A percentile compares a stretch with the other conserved stretches of the same genome.
phyloP scores from a whole-genome alignment of 2,888 invertebrate species.

The Choristoneura rosaceana region DNA sequence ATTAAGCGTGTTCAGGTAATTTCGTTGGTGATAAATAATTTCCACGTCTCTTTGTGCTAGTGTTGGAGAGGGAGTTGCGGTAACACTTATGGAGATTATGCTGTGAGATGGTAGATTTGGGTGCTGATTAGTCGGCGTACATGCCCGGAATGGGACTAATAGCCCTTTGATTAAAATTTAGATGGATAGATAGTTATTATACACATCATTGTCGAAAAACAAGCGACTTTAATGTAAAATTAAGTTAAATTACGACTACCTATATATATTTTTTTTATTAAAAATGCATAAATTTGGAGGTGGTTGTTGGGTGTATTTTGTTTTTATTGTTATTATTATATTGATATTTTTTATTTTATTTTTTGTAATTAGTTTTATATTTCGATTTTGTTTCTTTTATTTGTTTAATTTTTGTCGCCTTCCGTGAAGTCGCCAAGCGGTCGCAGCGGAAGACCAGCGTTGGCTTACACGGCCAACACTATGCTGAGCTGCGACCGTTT shows the following conservation, averaged over 20 bases:
- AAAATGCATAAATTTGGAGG: no score
- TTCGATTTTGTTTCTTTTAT: no score
- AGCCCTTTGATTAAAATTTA: conserved; percentile 25
- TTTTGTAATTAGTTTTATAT: no score
- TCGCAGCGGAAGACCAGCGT: no score
- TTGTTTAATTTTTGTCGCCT: no score
- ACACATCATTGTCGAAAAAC: conserved; percentile 5
- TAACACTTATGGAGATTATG: conserved; percentile 45
- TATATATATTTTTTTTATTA: no score
- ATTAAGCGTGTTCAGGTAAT: conserved; percentile 66
- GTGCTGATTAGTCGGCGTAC: conserved; percentile 26
- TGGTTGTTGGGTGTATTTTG: no score
- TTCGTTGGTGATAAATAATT: conserved; percentile 69
- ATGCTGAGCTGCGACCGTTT: no score
- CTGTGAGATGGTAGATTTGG: conserved; percentile 30
- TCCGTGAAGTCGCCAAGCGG: no score
- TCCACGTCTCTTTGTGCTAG: conserved; percentile 56
- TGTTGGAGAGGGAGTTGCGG: conserved; percentile 58
- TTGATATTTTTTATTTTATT: no score
- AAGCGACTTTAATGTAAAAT: neutral
- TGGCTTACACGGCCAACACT: no score
- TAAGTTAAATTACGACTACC: neutral
- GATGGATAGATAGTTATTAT: conserved; percentile 13
- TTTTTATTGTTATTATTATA: no score
- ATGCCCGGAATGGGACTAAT: conserved; percentile 10